These are phyloP conservation scores for Tinea pellionella DNA, from an alignment of 2,888 invertebrate genomes.

Conservation along the genomic window DNA sequence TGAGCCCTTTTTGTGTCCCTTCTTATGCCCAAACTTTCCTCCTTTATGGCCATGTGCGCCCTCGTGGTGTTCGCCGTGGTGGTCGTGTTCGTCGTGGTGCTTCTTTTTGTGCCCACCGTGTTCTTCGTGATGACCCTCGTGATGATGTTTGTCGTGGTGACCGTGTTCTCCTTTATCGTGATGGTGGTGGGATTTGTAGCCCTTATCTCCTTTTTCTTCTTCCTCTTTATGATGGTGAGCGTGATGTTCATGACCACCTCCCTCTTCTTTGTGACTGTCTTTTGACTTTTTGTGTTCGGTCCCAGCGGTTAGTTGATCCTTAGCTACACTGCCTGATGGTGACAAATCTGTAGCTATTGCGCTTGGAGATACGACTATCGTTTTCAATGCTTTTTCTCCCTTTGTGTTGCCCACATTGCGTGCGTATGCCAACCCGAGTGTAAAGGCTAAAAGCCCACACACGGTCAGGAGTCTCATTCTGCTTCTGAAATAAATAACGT, in stretches of 20 bases:
- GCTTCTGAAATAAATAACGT: background rate
- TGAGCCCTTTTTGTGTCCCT: conserved; percentile 87
- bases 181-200: conserved; percentile 80
- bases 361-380: conserved; percentile 22
- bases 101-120: conserved; percentile 85
- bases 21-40: conserved; percentile 83
- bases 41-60: conserved; percentile 82
- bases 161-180: conserved; percentile 85
- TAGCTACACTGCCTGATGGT: conserved; percentile 18
- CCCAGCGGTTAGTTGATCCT: conserved; percentile 60
- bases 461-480: conserved; percentile 44
- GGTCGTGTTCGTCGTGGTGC: conserved; percentile 80
- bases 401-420: conserved; percentile 39
- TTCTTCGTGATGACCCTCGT: conserved; percentile 80
- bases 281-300: conserved; percentile 58
- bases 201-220: conserved; percentile 83
- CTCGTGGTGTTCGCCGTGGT: conserved; percentile 82
- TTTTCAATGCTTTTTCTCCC: conserved; percentile 28
- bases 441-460: conserved; percentile 38
- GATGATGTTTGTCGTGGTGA: conserved; percentile 81
- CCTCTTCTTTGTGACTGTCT: conserved; percentile 69
- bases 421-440: conserved; percentile 32
- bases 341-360: conserved; percentile 19
- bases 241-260: conserved; percentile 78
- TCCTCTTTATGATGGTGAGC: conserved; percentile 76